Evolutionary conservation across 2,888 invertebrate genomes (phyloP).

Genomic region (Tipula unca): DNA sequence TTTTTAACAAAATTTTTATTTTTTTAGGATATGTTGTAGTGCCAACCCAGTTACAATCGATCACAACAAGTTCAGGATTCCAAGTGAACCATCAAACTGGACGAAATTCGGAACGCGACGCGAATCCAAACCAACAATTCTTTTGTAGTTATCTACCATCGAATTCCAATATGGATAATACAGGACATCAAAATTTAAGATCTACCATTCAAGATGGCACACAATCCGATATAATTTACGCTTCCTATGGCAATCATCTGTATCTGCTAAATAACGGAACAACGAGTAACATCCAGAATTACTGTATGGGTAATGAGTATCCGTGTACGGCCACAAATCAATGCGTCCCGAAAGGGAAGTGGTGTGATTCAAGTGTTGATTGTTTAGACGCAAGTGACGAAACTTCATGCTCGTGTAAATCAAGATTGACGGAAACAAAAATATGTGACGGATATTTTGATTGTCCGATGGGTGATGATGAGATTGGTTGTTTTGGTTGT

Average conservation of each 20-base stretch:
- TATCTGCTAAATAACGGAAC: conserved; percentile 23
- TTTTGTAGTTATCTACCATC: conserved; percentile 37
- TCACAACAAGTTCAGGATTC: background rate
- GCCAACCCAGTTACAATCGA: background rate
- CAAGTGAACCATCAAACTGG: background rate
- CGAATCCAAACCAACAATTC: conserved; percentile 28
- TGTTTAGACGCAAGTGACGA: conserved; percentile 76
- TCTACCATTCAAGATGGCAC: background rate
- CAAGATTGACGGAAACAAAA: conserved; percentile 55
- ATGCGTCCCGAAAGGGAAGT: conserved; percentile 49
- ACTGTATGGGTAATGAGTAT: background rate
- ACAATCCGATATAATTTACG: conserved; percentile 35
- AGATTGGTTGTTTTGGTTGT: conserved; percentile 71
- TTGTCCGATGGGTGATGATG: conserved; percentile 74
- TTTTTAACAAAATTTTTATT: background rate
- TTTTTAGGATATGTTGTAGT: background rate
- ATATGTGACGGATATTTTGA: conserved; percentile 76
- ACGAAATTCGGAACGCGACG: background rate
- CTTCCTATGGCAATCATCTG: conserved; percentile 33
- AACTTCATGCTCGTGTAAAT: conserved; percentile 58
- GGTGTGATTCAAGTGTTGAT: conserved; percentile 67
- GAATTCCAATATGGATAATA: conserved; percentile 24
- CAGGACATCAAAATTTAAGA: background rate
- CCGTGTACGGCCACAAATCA: conserved; percentile 36
- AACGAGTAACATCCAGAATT: conserved; percentile 20